These are phyloP conservation scores for Sebastes cheni DNA, from an alignment of 2,797 vertebrate species.

Conservation along the genomic window DNA sequence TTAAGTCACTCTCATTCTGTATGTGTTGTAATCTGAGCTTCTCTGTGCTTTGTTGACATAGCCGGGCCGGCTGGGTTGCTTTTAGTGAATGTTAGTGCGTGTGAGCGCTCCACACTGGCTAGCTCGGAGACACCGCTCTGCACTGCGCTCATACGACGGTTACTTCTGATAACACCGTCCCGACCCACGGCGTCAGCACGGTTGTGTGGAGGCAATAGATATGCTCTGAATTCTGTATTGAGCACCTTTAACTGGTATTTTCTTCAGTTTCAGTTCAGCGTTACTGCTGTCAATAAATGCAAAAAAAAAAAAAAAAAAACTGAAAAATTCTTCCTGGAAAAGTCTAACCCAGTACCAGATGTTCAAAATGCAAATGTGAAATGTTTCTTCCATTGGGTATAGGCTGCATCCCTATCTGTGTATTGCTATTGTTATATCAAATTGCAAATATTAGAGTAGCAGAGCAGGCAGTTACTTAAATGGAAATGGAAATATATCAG, in stretches of 20 bases:
- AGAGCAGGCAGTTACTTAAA: constrained; percentile 13
- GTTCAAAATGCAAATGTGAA: constrained; percentile 3
- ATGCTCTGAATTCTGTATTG: neutral
- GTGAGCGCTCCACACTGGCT: too few relatives aligned
- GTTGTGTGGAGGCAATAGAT: neutral
- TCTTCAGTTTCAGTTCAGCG: neutral
- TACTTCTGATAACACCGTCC: too few relatives aligned
- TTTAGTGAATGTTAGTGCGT: too few relatives aligned
- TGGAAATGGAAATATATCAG: constrained; percentile 7
- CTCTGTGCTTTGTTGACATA: too few relatives aligned
- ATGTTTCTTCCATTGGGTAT: neutral
- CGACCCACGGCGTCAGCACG: accelerated
- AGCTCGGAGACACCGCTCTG: too few relatives aligned
- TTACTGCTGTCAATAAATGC: neutral
- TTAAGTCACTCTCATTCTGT: neutral
- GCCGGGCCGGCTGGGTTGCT: too few relatives aligned
- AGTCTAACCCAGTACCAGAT: neutral
- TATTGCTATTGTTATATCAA: neutral
- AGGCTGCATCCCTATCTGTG: neutral
- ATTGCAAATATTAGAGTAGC: neutral
- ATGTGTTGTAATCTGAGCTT: too few relatives aligned
- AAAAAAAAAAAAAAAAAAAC: neutral
- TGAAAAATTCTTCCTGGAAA: constrained; percentile 3
- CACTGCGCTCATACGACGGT: too few relatives aligned
- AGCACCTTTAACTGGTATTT: neutral